phyloP scores from a whole-genome alignment of 2,797 vertebrate species.

The Petrocephalus schoutedeni region DNA sequence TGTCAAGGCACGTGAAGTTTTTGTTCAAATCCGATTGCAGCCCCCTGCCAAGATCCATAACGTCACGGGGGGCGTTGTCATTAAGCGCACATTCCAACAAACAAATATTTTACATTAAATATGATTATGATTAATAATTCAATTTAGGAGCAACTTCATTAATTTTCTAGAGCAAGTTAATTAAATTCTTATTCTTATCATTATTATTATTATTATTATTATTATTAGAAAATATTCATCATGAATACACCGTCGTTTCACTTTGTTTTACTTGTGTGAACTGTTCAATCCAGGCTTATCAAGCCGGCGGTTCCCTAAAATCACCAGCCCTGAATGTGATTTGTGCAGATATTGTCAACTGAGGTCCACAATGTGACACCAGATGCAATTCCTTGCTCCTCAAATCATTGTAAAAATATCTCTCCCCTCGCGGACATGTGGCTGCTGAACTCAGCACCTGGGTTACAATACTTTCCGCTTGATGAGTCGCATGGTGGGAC shows the following conservation, averaged over 20 bases:
- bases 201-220: background rate
- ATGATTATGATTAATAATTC: conserved; percentile 2
- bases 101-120: background rate
- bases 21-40: background rate
- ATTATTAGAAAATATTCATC: background rate
- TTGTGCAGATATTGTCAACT: conserved; percentile 29
- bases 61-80: background rate
- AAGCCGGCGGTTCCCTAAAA: conserved; percentile 10
- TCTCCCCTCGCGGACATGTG: conserved; percentile 61
- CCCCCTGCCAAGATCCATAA: background rate
- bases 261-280: background rate
- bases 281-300: background rate
- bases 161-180: background rate
- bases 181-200: background rate
- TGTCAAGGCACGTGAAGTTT: background rate
- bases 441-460: conserved; percentile 71
- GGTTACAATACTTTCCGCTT: conserved; percentile 71
- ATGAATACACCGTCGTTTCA: background rate
- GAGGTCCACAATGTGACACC: conserved; percentile 26
- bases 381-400: conserved; percentile 31
- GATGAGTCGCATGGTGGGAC: conserved; percentile 59
- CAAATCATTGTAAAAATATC: conserved; percentile 25
- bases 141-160: background rate
- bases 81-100: conserved; percentile 2
- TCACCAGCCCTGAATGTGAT: background rate